These are phyloP conservation scores for Tautogolabrus adspersus DNA, from an alignment of 2,113 vertebrate genomes.

Conservation along the genomic window DNA sequence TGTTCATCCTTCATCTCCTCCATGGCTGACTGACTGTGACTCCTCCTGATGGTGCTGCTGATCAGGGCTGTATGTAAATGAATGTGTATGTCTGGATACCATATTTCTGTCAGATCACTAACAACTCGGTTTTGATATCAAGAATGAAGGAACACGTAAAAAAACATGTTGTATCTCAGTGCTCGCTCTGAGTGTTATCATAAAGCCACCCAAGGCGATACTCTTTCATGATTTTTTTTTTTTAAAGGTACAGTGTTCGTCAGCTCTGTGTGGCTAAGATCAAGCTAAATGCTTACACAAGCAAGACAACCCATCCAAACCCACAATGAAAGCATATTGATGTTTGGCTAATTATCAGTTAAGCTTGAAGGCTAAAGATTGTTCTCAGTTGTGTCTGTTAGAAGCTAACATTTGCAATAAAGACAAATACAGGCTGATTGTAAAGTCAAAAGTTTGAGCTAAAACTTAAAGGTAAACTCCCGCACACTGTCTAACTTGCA, in stretches of 20 bases:
- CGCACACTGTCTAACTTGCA: too few relatives aligned
- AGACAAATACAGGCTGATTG: too few relatives aligned
- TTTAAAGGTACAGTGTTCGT: too few relatives aligned
- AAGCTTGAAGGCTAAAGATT: neutral
- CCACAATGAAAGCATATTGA: neutral
- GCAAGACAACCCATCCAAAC: neutral
- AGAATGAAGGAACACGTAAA: neutral
- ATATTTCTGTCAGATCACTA: neutral
- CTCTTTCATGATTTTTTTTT: too few relatives aligned
- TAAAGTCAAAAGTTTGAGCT: too few relatives aligned
- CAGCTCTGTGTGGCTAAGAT: neutral
- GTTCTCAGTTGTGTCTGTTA: neutral
- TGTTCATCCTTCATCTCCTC: constrained; percentile 45
- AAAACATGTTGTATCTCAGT: too few relatives aligned
- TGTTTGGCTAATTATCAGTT: too few relatives aligned
- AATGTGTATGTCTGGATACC: neutral
- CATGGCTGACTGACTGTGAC: constrained; percentile 33
- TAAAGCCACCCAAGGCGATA: too few relatives aligned
- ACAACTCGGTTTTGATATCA: neutral
- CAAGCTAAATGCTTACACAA: neutral
- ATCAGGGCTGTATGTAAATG: constrained; percentile 24
- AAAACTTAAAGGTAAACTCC: too few relatives aligned
- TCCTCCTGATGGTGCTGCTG: constrained; percentile 25
- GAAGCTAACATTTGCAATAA: too few relatives aligned
- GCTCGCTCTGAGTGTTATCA: too few relatives aligned